Evolutionary conservation across 2,888 invertebrate genomes (phyloP), one percentile per base, ranked within the genome.

Genomic region (Erannis defoliaria): DNA sequence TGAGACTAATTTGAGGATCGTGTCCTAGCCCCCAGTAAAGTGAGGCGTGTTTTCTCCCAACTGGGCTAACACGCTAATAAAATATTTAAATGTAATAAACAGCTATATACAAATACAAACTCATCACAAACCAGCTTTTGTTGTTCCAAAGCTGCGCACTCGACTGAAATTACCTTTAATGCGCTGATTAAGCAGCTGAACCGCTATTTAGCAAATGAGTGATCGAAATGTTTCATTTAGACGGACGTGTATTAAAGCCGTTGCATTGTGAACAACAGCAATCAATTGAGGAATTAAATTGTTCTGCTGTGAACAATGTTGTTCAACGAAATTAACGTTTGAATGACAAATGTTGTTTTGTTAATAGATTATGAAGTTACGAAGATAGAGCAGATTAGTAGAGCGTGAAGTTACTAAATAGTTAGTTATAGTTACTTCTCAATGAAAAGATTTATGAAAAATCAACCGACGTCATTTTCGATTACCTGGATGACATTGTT

Each of bases 181-280:
- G 38, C 48, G 38, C 33, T 59, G 29, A 58, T 21, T 35, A 51
- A 37, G 10, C 48, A 14, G 51, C 46, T 46, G 38, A 26, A 54
- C 40, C 48, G 19, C 19, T 14, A 16, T 55, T 54, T 53, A 26
- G 38, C 29, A 29, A 53, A 49, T 55, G 42, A 40, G 51, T 46
- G 42, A 60, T 50, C 49, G 23, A 50, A 55, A 43, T 29, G 60
- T 50, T 55, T 55, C 49, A 55, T 43, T 61, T 55, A 50, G 50
- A 37, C 18, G 49, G 19, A 14, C 38, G 9, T 16, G 60, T 12
- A 50, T 54, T 53, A 37, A 48, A 29, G 21, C 12, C 38, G 29
- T 12, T 31, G 23, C 45, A 23, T 21, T 55, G 43, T 45, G 38
- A 40, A 50, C 55, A 45, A 29, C 29, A 18, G 18, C 51, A 40